A percentile compares a stretch with the other conserved stretches of the same genome.
Evolutionary conservation across 2,888 invertebrate genomes (phyloP).

Genomic region (Harpalus rubripes): DNA sequence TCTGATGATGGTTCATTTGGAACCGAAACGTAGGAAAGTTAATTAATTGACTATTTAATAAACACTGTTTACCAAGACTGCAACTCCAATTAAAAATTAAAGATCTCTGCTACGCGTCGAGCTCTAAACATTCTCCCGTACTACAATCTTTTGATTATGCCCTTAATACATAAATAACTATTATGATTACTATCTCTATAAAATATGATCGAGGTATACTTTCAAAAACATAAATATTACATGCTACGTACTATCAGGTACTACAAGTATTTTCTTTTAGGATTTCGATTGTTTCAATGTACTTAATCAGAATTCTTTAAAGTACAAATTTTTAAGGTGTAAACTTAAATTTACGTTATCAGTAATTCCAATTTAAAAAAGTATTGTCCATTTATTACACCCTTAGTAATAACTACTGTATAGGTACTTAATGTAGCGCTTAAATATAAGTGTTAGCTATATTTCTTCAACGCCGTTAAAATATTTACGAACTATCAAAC

Average conservation of each 20-base stretch:
- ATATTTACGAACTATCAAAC: constrained; percentile 38
- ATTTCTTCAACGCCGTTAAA: constrained; percentile 21
- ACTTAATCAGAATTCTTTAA: background rate
- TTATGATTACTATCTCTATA: no score
- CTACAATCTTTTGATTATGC: no score
- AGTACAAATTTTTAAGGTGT: background rate
- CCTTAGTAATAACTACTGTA: constrained; percentile 46
- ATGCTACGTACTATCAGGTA: constrained; percentile 6
- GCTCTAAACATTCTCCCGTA: no score
- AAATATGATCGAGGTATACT: background rate
- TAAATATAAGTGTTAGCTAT: constrained; percentile 37
- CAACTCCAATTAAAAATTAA: no score
- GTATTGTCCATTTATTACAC: constrained; percentile 48
- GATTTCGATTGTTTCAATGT: constrained; percentile 1
- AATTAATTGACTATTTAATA: no score
- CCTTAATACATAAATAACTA: no score
- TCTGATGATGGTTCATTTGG: no score
- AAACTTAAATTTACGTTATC: constrained; percentile 4
- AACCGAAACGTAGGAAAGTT: no score
- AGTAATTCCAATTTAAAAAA: constrained; percentile 31
- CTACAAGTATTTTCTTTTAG: background rate
- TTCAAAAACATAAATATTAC: constrained; percentile 3
- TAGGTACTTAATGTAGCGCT: constrained; percentile 58
- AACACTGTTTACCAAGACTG: no score
- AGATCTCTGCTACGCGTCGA: no score